Evolutionary conservation across 2,113 vertebrate species (phyloP).

Genomic region (Sylvietta virens): DNA sequence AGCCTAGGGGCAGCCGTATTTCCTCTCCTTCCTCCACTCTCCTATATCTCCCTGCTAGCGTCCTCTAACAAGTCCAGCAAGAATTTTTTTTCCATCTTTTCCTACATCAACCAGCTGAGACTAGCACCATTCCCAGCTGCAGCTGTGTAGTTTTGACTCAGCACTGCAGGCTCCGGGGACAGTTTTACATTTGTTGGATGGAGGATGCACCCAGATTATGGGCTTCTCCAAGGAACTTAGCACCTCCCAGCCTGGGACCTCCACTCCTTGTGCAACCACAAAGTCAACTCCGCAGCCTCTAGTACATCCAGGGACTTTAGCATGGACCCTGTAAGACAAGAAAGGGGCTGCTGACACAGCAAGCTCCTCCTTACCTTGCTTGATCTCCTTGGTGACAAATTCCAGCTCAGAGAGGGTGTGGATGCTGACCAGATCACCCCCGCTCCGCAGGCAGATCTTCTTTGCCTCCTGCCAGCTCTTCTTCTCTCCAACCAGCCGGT

Average conservation of each 20-base stretch:
- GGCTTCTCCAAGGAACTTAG: background rate
- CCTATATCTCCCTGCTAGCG: background rate
- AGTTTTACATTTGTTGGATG: background rate
- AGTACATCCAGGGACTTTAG: background rate
- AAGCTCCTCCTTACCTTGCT: constrained; percentile 71
- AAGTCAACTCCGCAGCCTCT: background rate
- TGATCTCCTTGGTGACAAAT: constrained; percentile 88
- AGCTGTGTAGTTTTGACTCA: background rate
- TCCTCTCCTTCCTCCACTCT: background rate
- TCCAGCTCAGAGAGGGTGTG: constrained; percentile 91
- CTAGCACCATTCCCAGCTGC: background rate
- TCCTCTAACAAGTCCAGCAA: background rate
- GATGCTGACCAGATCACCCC: constrained; percentile 90
- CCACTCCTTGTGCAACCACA: background rate
- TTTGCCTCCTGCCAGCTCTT: constrained; percentile 85
- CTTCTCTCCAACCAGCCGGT: constrained; percentile 84
- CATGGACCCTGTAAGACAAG: fast-evolving
- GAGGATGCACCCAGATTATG: fast-evolving
- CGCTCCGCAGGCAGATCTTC: constrained; percentile 84
- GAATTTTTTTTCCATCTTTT: background rate
- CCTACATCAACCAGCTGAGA: background rate
- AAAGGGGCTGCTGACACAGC: background rate
- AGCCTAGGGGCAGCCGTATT: background rate
- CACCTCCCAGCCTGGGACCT: background rate
- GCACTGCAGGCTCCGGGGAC: background rate